A percentile compares a stretch with the other conserved stretches of the same genome.
Conservation (phyloP, 1,140 invertebrate species). For the Sminthurinus signatus region DNA sequence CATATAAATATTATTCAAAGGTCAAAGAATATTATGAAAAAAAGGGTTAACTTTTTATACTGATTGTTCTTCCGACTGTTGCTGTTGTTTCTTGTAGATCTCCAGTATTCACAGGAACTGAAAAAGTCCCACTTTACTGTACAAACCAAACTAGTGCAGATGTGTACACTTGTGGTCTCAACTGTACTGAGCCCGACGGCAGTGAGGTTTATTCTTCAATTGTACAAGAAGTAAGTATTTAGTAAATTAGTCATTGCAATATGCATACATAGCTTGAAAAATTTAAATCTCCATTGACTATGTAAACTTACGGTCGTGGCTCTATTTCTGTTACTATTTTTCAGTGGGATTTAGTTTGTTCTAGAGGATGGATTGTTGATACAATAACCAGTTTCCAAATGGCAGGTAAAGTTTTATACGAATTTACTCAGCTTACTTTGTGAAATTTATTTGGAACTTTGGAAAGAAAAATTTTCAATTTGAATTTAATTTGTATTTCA, state of each 20-base stretch:
- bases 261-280: not conserved
- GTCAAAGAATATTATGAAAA: too few species aligned
- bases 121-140: conserved; percentile 10
- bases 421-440: too few species aligned
- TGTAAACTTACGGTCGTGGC: not conserved
- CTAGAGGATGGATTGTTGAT: conserved; percentile 27
- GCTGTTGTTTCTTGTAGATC: too few species aligned
- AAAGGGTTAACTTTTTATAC: too few species aligned
- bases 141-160: not conserved
- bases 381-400: conserved; percentile 29
- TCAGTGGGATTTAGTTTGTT: conserved; percentile 30
- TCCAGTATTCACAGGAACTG: conserved; percentile 26
- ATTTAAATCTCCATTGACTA: not conserved
- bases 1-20: too few species aligned
- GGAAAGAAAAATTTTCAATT: too few species aligned
- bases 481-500: too few species aligned
- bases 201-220: conserved; percentile 17
- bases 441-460: too few species aligned
- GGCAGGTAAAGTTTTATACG: too few species aligned
- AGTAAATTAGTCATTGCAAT: not conserved
- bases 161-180: not conserved
- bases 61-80: too few species aligned
- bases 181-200: not conserved
- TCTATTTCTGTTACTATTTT: not conserved
- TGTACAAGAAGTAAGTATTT: conserved; percentile 27